phyloP scores from a whole-genome alignment of 2,113 vertebrate genomes.

The Xenopus borealis region DNA sequence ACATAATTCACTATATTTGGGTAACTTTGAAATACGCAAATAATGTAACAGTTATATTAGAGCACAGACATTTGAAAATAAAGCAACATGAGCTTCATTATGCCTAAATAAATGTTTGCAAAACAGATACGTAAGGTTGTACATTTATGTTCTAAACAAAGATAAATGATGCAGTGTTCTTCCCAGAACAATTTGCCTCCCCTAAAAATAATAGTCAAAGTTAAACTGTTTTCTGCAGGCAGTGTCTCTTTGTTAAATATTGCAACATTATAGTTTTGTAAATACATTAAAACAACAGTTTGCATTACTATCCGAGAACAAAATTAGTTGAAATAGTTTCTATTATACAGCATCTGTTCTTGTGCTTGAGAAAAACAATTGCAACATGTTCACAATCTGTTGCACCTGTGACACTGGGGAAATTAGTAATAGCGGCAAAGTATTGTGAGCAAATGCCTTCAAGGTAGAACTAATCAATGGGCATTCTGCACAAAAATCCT shows the following conservation, averaged over 20 bases:
- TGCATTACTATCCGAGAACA: not conserved
- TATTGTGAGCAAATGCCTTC: not conserved
- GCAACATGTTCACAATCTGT: constrained; percentile 7
- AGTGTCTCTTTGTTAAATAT: not conserved
- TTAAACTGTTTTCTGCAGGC: too few relatives aligned
- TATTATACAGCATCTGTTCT: constrained; percentile 1
- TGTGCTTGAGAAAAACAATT: constrained; percentile 2
- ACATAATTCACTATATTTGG: too few relatives aligned
- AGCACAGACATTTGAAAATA: too few relatives aligned
- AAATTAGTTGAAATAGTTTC: constrained; percentile 2
- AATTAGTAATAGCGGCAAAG: not conserved
- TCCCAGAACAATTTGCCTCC: too few relatives aligned
- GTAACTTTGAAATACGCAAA: too few relatives aligned
- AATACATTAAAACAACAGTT: not conserved
- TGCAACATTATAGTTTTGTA: not conserved
- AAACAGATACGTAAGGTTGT: too few relatives aligned
- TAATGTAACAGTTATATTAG: too few relatives aligned
- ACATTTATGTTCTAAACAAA: too few relatives aligned
- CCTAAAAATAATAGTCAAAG: too few relatives aligned
- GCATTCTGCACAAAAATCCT: not conserved
- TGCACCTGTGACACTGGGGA: constrained; percentile 9
- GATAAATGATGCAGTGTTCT: too few relatives aligned
- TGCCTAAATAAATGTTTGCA: too few relatives aligned
- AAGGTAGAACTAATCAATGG: not conserved
- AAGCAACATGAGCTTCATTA: too few relatives aligned